Evolutionary conservation across 2,113 vertebrate genomes (phyloP), one percentile per base, ranked within the genome.

Genomic region (Ailuropoda melanoleuca): DNA sequence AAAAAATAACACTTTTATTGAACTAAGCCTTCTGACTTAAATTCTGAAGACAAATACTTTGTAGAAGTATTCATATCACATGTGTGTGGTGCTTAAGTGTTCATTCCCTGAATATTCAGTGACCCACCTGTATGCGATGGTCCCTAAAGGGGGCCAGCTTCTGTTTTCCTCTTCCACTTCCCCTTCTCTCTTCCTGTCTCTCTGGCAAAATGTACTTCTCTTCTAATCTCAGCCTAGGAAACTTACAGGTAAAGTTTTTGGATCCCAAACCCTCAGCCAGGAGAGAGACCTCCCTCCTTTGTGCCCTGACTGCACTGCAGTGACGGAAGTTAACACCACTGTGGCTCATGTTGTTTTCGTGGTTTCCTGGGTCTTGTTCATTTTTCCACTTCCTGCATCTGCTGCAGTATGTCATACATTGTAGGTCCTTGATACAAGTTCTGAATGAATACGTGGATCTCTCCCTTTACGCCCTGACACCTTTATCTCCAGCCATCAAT

Each of bases 71-170:
- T 43, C 43, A 6, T 43, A 43, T 43, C 86, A 55, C 39, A 8
- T 3, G 0, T 48, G 7, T 0, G 0, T 17, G 2, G 34, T 48
- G 13, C 10, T 75, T 26, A 8, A 1, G 34, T n/a, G 17, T n/a
- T 21, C 8, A 3, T 7, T 24, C 62, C 60, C 8, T 34, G 29
- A 77, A 24, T 6, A 34, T 77, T 82, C n/a, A 19, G 18, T 39
- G 83, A 37, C 34, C 7, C 5, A 34, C 34, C 89, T 92, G 50
- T 17, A 15, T 8, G 39, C 17, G n/a, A 3, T 62, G 24, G 6
- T 50, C 37, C 15, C 24, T 50, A 13, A 39, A 1, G 43, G 39
- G 43, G 68, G 21, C 60, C 3, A 9, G 8, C 14, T 46, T 90
- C 64, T 39, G 5, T 58, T 92, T 95, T 75, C 24, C n/a, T 17